phyloP scores from a whole-genome alignment of 37 sponge, comb jelly and placozoan genomes.

The Eunapius fragilis region DNA sequence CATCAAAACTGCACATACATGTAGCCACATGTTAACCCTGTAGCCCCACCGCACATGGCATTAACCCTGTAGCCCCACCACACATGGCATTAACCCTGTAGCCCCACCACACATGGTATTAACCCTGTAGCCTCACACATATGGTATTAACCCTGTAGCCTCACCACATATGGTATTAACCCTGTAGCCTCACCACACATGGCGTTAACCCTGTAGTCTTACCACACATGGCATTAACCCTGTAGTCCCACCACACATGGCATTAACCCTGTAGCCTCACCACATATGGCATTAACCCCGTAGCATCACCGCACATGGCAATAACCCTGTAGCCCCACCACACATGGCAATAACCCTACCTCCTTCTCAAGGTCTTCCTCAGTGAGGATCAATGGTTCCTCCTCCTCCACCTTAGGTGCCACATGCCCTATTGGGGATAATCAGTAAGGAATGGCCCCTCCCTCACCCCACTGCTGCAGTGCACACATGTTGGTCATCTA shows the following conservation, averaged over 20 bases:
- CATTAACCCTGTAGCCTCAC: not conserved
- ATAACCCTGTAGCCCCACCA: not conserved
- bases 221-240: too few species aligned
- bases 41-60: not conserved
- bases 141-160: too few species aligned
- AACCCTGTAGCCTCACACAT: too few species aligned
- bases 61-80: not conserved
- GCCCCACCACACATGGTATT: too few species aligned
- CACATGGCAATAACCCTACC: not conserved
- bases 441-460: not conserved
- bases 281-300: too few species aligned
- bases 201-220: not conserved
- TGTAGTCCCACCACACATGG: not conserved
- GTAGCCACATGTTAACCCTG: not conserved
- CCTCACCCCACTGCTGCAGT: not conserved
- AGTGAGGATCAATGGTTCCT: constrained; percentile 12
- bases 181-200: constrained; percentile 20
- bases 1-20: too few species aligned
- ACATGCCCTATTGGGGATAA: not conserved
- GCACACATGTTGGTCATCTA: too few species aligned
- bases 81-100: too few species aligned
- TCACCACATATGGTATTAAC: not conserved
- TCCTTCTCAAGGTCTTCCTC: constrained; percentile 47
- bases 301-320: not conserved
- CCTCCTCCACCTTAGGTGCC: not conserved